phyloP scores from a whole-genome alignment of 2,113 vertebrate species.

The Ranitomeya imitator region DNA sequence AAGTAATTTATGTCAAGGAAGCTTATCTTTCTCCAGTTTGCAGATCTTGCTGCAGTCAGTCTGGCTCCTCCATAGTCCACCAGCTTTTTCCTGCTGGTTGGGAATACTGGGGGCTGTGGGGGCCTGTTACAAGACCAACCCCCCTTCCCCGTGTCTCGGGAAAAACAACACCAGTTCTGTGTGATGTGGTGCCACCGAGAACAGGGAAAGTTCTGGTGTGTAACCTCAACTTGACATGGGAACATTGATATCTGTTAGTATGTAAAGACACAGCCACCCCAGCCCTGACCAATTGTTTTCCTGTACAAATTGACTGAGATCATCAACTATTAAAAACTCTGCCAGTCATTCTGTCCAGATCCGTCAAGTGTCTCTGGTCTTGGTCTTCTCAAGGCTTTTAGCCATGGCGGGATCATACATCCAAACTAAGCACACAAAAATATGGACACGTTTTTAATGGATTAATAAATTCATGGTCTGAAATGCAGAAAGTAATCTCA shows the following conservation, averaged over 20 bases:
- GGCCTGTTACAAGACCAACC: slow-evolving; percentile 15
- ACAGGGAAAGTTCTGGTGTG: slow-evolving; percentile 48
- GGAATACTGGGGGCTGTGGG: slow-evolving; percentile 60
- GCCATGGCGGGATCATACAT: background rate
- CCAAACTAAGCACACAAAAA: background rate
- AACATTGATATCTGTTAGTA: slow-evolving; percentile 36
- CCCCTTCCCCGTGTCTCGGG: slow-evolving; percentile 46
- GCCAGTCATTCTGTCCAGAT: background rate
- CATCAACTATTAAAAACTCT: slow-evolving; percentile 25
- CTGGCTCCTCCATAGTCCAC: slow-evolving; percentile 76
- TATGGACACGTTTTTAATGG: background rate
- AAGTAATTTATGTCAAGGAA: slow-evolving; percentile 88
- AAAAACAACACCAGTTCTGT: slow-evolving; percentile 59
- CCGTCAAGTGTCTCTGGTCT: background rate
- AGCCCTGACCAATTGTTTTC: slow-evolving; percentile 10
- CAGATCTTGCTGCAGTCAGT: slow-evolving; percentile 75
- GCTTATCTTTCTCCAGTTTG: slow-evolving; percentile 82
- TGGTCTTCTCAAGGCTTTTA: background rate
- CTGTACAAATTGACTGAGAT: slow-evolving; percentile 43
- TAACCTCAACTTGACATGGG: slow-evolving; percentile 54
- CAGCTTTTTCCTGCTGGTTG: slow-evolving; percentile 69
- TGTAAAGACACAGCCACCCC: background rate
- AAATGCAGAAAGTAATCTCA: background rate
- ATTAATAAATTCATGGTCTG: background rate
- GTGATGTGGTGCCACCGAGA: slow-evolving; percentile 57